These are phyloP conservation scores for Microtus oregoni DNA, from an alignment of 2,113 vertebrate species.

Conservation along the genomic window DNA sequence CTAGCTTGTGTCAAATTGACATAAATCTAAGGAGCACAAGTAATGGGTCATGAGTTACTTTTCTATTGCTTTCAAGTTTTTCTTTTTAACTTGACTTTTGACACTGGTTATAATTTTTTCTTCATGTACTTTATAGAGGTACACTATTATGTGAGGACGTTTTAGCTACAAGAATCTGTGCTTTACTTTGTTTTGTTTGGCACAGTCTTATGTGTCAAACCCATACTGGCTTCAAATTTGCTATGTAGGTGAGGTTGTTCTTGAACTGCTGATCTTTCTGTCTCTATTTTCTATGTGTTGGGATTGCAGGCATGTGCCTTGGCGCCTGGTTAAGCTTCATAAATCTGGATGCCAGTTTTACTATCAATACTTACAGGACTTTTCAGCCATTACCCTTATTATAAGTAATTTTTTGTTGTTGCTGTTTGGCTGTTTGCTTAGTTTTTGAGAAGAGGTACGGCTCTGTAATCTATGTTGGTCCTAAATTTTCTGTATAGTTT, in stretches of 20 bases:
- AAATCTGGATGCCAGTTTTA: neutral
- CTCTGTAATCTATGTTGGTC: neutral
- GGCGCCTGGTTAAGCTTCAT: neutral
- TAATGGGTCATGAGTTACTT: neutral
- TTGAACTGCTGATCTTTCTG: neutral
- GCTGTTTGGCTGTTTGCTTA: neutral
- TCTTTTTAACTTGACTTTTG: neutral
- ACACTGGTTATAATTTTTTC: neutral
- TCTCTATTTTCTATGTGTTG: too few relatives aligned
- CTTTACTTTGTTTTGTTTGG: too few relatives aligned
- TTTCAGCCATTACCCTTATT: neutral
- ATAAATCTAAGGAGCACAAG: neutral
- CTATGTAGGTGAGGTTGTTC: neutral
- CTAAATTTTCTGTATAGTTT: neutral
- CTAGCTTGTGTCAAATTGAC: neutral
- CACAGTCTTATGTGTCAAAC: too few relatives aligned
- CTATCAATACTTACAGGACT: neutral
- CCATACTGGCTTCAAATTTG: too few relatives aligned
- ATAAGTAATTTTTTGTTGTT: neutral
- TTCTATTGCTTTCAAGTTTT: neutral
- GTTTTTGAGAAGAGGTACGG: neutral
- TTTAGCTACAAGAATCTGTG: too few relatives aligned
- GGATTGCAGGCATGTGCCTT: neutral
- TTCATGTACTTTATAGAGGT: neutral
- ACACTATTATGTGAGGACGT: neutral